phyloP scores from a whole-genome alignment of 2,113 vertebrate genomes.

The Gobiocypris rarus region DNA sequence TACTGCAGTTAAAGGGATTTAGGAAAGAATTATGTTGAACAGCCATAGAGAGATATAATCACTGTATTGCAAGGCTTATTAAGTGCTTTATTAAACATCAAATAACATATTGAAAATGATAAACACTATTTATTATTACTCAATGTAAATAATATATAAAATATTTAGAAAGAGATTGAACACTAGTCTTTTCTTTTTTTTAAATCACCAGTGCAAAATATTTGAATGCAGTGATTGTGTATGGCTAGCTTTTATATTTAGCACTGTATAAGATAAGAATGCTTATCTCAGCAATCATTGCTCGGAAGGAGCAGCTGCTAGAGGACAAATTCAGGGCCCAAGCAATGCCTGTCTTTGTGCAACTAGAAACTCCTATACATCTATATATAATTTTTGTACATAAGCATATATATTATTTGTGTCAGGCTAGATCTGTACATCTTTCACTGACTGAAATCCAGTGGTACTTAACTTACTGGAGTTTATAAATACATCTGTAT shows the following conservation, averaged over 20 bases:
- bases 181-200: background rate
- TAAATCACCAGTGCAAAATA: background rate
- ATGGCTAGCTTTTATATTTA: conserved; percentile 71
- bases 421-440: conserved; percentile 36
- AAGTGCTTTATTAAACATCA: background rate
- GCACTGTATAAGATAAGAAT: conserved; percentile 67
- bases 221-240: conserved; percentile 54
- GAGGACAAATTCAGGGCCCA: conserved; percentile 24
- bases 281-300: conserved; percentile 71
- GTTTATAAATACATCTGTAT: conserved; percentile 54
- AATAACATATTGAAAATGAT: background rate
- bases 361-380: conserved; percentile 22
- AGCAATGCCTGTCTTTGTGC: conserved; percentile 43
- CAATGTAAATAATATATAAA: background rate
- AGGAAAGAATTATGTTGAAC: background rate
- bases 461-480: conserved; percentile 35
- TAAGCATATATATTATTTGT: conserved; percentile 19
- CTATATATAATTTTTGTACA: conserved; percentile 18
- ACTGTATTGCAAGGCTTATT: background rate
- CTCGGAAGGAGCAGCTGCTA: conserved; percentile 49
- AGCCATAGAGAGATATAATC: background rate
- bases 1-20: background rate
- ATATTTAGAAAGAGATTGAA: background rate
- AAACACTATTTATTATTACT: background rate
- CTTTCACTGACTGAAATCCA: conserved; percentile 39